Percentiles rank a stretch among this genome's conserved stretches.
Evolutionary conservation across 2,113 vertebrate genomes (phyloP).

Genomic region (Rhea pennata): DNA sequence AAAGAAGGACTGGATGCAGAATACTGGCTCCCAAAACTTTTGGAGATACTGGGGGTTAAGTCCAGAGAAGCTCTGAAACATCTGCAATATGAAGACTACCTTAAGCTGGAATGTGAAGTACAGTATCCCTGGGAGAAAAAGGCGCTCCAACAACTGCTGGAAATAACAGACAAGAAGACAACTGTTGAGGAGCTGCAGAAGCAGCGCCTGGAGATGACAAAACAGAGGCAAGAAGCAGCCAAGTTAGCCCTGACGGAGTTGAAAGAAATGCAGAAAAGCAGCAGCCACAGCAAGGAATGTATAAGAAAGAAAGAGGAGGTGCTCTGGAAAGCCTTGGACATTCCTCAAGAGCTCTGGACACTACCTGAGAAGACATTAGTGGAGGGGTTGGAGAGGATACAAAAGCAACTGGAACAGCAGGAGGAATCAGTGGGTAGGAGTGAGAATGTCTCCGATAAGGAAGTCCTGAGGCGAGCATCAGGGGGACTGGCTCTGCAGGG

Average conservation of each 20-base stretch:
- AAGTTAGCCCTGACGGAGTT: background rate
- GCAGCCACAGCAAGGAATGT: background rate
- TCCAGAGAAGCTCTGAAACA: constrained; percentile 33
- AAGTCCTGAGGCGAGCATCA: constrained; percentile 63
- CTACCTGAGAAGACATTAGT: background rate
- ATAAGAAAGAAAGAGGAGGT: constrained; percentile 19
- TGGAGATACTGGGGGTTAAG: background rate
- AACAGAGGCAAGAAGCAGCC: background rate
- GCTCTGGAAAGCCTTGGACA: constrained; percentile 26
- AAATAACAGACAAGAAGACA: background rate
- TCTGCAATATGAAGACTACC: constrained; percentile 9
- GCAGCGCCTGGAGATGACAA: background rate
- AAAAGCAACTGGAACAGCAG: constrained; percentile 15
- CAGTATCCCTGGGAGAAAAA: constrained; percentile 1
- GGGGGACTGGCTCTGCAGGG: constrained; percentile 74
- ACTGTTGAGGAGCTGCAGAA: background rate
- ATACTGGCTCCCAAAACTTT: constrained; percentile 52
- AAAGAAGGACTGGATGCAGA: constrained; percentile 10
- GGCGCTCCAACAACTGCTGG: constrained; percentile 27
- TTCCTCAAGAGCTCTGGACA: background rate
- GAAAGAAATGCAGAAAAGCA: background rate
- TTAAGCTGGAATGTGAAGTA: background rate
- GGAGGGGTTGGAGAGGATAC: background rate
- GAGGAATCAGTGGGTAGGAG: background rate
- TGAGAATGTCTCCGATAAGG: background rate